These are phyloP conservation scores for Macrophya alboannulata DNA, from an alignment of 2,888 invertebrate genomes.

Conservation along the genomic window DNA sequence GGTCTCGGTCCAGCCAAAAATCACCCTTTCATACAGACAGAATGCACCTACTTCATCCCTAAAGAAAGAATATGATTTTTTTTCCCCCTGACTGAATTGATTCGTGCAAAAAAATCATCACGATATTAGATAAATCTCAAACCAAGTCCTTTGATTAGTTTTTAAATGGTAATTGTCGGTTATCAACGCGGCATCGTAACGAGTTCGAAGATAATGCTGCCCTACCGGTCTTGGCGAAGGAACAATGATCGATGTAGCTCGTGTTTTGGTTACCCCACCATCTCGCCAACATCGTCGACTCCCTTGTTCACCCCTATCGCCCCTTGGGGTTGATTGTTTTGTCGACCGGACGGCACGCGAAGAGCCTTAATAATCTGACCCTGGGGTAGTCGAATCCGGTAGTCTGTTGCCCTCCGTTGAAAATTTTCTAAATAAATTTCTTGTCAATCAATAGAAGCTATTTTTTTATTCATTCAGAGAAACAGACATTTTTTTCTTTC, in stretches of 20 bases:
- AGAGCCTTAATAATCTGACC: conserved; percentile 55
- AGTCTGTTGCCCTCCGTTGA: not conserved
- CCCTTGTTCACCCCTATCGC: conserved; percentile 51
- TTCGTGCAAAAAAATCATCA: conserved; percentile 18
- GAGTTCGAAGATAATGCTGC: conserved; percentile 78
- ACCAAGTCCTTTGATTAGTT: conserved; percentile 30
- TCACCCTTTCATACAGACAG: too few relatives aligned
- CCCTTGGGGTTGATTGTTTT: conserved; percentile 69
- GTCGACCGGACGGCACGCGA: conserved; percentile 70
- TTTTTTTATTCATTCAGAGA: not conserved
- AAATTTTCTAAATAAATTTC: conserved; percentile 10
- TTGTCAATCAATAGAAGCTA: conserved; percentile 15
- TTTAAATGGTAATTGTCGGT: conserved; percentile 72
- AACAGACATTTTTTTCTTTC: not conserved
- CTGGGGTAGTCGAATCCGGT: conserved; percentile 27
- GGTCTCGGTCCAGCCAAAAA: conserved; percentile 7
- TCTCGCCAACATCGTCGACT: conserved; percentile 42
- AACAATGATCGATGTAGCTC: conserved; percentile 79
- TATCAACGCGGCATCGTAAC: conserved; percentile 80
- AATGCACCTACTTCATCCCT: not conserved
- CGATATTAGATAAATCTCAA: not conserved
- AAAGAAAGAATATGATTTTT: not conserved
- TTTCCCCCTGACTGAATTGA: not conserved
- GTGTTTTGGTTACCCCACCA: conserved; percentile 72
- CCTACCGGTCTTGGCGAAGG: conserved; percentile 77